phyloP scores from a whole-genome alignment of 2,113 vertebrate genomes.

The Sialia sialis region DNA sequence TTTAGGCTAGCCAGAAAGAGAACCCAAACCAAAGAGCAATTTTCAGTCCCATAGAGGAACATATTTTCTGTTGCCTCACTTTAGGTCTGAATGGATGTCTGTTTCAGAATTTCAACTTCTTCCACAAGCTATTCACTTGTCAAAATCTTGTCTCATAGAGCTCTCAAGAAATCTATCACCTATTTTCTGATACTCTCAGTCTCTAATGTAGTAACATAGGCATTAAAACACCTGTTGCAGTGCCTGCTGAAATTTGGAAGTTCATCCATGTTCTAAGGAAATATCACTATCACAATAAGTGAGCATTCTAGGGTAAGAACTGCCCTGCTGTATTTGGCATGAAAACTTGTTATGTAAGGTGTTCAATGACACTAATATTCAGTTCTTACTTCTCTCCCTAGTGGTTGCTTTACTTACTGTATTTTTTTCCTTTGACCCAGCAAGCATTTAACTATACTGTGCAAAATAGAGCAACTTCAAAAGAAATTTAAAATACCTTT shows the following conservation, averaged over 20 bases:
- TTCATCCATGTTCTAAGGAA: background rate
- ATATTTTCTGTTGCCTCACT: background rate
- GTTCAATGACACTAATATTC: background rate
- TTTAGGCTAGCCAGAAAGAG: background rate
- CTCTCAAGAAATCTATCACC: background rate
- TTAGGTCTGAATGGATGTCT: fast-evolving
- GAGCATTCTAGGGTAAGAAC: background rate
- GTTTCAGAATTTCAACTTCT: background rate
- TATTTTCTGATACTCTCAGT: background rate
- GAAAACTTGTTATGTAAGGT: background rate
- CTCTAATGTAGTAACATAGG: background rate
- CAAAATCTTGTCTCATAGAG: background rate
- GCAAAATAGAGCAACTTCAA: background rate
- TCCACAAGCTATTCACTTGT: background rate
- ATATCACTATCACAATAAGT: background rate
- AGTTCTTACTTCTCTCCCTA: background rate
- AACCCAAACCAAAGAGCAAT: background rate
- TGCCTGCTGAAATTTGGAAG: background rate
- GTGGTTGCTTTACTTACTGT: background rate
- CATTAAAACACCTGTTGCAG: background rate
- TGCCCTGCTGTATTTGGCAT: background rate
- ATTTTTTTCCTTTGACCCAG: background rate
- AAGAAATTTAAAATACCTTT: background rate
- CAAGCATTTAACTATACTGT: background rate
- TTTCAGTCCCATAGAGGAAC: background rate